Evolutionary conservation across 2,797 vertebrate genomes (phyloP), one percentile per base, ranked within the genome.

Genomic region (Esox masquinongy): DNA sequence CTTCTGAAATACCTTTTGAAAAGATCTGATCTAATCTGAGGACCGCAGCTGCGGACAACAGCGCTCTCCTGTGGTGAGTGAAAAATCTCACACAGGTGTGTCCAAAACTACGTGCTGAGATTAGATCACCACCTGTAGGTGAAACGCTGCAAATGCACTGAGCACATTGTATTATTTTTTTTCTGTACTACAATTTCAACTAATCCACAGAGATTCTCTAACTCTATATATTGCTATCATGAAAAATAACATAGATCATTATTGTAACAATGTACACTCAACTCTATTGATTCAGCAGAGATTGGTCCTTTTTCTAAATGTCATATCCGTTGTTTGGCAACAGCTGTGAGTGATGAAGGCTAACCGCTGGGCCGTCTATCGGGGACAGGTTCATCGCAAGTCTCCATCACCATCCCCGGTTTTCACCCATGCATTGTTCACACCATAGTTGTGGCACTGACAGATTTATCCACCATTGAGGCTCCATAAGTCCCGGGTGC

Each of bases 121-220:
- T 34, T 71, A n/a, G 70, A 31, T 4, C 50, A 29, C 70, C 29
- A 71, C 70, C 70, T 71, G 29, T 17, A 11, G 70, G 70, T 53
- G 49, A 71, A 51, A 34, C 15, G 50, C 19, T 22, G 68, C 12
- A 69, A 22, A 22, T 14, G 29, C 47, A 53, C 6, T 9, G 64
- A 16, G 17, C 17, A 15, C 31, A 19, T 17, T 17, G 5, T 15
- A 31, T 29, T 29, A 3, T 3, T 39, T 47, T 47, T 67, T 16
- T 67, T 19, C 31, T 19, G 31, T 39, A 7, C 1, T 68, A 19
- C 36, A 22, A 43, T 17, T 31, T 19, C 31, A 36, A 9, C 64
- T 17, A 31, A 66, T 2, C 29, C 26, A 66, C 29, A 66, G 16
- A 59, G n/a, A 24, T 19, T 31, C 6, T 66, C 16, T 24, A 3